Evolutionary conservation across 2,113 vertebrate species (phyloP).

Genomic region (Pogonocichla stellata): DNA sequence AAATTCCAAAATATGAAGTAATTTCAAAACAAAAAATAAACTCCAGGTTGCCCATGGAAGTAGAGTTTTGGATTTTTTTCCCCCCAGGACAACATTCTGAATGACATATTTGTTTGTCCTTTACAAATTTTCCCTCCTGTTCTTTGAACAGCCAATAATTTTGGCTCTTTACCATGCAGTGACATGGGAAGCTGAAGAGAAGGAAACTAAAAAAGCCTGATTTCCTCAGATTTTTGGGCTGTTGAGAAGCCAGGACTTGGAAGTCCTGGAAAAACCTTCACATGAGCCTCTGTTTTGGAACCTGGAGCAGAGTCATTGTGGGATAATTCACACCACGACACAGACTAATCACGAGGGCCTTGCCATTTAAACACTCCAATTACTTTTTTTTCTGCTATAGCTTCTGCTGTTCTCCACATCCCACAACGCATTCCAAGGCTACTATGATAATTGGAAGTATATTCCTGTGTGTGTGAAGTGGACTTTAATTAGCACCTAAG

Average conservation of each 20-base stretch:
- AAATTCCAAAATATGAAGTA: slow-evolving; percentile 32
- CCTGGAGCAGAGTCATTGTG: neutral
- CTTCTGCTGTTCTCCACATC: slow-evolving; percentile 9
- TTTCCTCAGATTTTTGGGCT: neutral
- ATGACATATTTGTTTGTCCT: neutral
- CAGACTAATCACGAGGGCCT: neutral
- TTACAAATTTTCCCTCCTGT: neutral
- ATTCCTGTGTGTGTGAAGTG: neutral
- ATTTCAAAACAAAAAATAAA: slow-evolving; percentile 1
- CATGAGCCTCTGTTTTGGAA: neutral
- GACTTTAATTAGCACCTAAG: slow-evolving; percentile 32
- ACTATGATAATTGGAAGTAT: slow-evolving; percentile 39
- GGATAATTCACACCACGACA: neutral
- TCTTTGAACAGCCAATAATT: neutral
- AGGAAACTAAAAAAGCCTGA: neutral
- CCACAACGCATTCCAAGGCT: slow-evolving; percentile 20
- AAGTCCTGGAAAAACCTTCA: neutral
- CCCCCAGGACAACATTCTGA: neutral
- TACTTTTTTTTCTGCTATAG: slow-evolving; percentile 14
- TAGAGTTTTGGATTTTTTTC: neutral
- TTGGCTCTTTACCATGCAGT: neutral
- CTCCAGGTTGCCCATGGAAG: neutral
- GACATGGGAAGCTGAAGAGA: neutral
- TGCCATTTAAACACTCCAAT: slow-evolving; percentile 4
- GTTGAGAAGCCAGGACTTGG: neutral